These are phyloP conservation scores for Nymphalis c-album DNA, from an alignment of 2,888 invertebrate genomes.

Conservation along the genomic window DNA sequence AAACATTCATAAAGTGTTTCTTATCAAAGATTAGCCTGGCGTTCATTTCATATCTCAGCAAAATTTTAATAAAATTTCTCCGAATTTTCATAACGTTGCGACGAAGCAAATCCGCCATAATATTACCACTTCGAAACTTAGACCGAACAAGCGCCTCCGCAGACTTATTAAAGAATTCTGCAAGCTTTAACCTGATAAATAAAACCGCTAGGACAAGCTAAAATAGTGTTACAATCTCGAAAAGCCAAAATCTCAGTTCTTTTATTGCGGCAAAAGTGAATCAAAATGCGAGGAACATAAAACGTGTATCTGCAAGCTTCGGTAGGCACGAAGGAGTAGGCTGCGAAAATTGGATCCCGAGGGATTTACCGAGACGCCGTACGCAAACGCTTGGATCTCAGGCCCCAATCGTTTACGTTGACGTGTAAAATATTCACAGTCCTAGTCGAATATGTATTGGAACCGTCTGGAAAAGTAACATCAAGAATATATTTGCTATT, in stretches of 20 bases:
- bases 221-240: constrained; percentile 35
- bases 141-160: constrained; percentile 5
- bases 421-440: constrained; percentile 66
- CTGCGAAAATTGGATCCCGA: constrained; percentile 71
- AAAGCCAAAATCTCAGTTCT: constrained; percentile 44
- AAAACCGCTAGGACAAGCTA: constrained; percentile 30
- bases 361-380: constrained; percentile 67
- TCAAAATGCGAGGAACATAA: constrained; percentile 57
- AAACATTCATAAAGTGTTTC: constrained; percentile 1
- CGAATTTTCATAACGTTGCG: constrained; percentile 1
- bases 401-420: constrained; percentile 54
- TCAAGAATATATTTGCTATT: constrained; percentile 31
- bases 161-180: constrained; percentile 23
- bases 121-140: constrained; percentile 23
- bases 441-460: constrained; percentile 50
- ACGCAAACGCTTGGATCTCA: constrained; percentile 53
- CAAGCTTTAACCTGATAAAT: constrained; percentile 28
- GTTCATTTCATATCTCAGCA: background rate
- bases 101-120: constrained; percentile 1
- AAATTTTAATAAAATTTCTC: constrained; percentile 8
- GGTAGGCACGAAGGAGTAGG: constrained; percentile 62
- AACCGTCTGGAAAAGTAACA: constrained; percentile 33
- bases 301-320: constrained; percentile 58
- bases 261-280: constrained; percentile 57
- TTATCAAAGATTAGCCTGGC: background rate